Evolutionary conservation across 2,113 vertebrate species (phyloP), one percentile per base, ranked within the genome.

Genomic region (Antechinus flavipes): DNA sequence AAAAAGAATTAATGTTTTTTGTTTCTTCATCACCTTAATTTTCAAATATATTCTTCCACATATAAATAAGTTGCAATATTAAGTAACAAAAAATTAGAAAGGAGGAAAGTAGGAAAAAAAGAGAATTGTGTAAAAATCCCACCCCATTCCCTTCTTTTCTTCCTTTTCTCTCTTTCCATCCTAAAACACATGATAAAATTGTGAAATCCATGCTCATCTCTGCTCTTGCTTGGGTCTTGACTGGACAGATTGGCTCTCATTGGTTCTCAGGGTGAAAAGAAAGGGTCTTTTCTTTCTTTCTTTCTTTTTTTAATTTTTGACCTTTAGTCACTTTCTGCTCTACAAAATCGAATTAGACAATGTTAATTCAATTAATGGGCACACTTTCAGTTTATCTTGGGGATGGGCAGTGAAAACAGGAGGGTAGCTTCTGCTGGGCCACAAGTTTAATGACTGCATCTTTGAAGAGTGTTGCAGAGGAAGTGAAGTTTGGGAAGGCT

Each of bases 291-390:
- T 76, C 96, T 93, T 96, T 96, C 9, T 23, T 0, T 47, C 95
- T 53, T 90, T 53, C 58, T 95, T 95, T 94, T 91, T 16, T 8
- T 12, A 47, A 47, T 47, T 47, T 47, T n/a, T 94, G 8, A 46
- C 91, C 8, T 0, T 95, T 61, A 97, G 97, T 98, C 97, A 95
- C 97, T 98, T 98, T 98, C 96, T 97, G 97, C 95, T 96, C 94
- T 98, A 96, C 97, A 97, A 98, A 97, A 98, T 97, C 97, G 97
- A 97, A 98, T 98, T 98, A 98, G 98, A 97, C 96, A 94, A 94
- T 98, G 97, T 98, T 98, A 98, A 98, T 98, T 98, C 98, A 98
- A 97, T 99, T 99, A 99, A 99, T 98, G 98, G 95, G 97, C 96
- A 46, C 94, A 95, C 91, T 96, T 97, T 97, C 98, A 98, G 98